These are phyloP conservation scores for Eilema griseolum DNA, from an alignment of 2,888 invertebrate species.

Conservation along the genomic window DNA sequence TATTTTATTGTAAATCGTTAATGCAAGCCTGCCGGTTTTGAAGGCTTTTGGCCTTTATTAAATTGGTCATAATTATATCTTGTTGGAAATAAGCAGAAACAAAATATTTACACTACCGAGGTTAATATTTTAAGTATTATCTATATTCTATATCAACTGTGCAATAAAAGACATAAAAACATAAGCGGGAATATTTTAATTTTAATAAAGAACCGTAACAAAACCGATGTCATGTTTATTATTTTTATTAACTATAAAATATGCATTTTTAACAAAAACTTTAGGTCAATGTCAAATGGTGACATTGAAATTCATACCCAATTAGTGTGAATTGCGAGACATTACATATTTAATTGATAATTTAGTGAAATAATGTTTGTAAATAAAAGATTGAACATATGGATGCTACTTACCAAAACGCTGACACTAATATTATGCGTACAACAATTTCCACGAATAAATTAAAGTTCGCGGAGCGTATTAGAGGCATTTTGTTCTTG, in stretches of 20 bases:
- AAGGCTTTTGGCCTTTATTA: too few species aligned
- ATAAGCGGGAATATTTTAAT: background rate
- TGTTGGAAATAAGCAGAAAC: too few species aligned
- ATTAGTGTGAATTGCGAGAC: background rate
- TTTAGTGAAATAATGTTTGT: constrained; percentile 34
- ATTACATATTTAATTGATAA: constrained; percentile 54
- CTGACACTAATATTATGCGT: constrained; percentile 78
- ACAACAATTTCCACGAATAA: constrained; percentile 83
- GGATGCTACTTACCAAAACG: constrained; percentile 85
- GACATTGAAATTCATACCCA: background rate
- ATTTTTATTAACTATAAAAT: background rate
- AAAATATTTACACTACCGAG: background rate
- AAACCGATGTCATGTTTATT: background rate
- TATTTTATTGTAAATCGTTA: too few species aligned
- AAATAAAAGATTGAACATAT: constrained; percentile 58
- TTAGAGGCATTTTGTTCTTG: constrained; percentile 72
- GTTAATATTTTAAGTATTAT: background rate
- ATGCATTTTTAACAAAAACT: background rate
- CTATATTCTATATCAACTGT: background rate
- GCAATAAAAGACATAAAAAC: background rate
- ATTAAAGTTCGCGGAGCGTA: constrained; percentile 78
- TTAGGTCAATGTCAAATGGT: background rate
- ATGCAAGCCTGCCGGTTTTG: too few species aligned
- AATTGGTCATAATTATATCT: too few species aligned
- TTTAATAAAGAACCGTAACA: background rate